Conservation (phyloP, 2,113 vertebrate genomes). For the Amphiprion ocellaris region DNA sequence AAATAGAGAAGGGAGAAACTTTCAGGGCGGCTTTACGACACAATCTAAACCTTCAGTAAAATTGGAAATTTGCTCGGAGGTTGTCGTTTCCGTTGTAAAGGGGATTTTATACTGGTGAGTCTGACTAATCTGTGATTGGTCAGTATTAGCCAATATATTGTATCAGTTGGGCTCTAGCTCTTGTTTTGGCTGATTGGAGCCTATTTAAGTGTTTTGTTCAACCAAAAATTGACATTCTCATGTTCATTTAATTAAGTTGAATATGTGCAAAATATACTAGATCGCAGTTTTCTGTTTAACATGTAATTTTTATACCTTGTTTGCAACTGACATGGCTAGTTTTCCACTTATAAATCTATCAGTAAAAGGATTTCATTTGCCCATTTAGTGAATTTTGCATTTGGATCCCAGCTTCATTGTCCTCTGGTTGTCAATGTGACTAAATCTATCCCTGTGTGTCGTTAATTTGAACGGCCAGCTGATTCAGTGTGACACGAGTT, state of each 20-base stretch:
- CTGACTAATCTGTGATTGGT: too few relatives aligned
- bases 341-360: not conserved
- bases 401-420: not conserved
- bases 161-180: too few relatives aligned
- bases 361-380: not conserved
- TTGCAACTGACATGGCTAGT: not conserved
- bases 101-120: too few relatives aligned
- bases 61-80: too few relatives aligned
- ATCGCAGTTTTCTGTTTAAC: too few relatives aligned
- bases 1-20: too few relatives aligned
- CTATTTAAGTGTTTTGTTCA: not conserved
- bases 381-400: not conserved
- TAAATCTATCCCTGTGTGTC: slow-evolving; percentile 3
- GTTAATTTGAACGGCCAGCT: not conserved
- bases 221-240: not conserved
- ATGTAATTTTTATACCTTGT: not conserved
- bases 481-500: slow-evolving; percentile 9
- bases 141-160: too few relatives aligned
- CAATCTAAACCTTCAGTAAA: too few relatives aligned
- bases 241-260: not conserved
- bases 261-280: too few relatives aligned
- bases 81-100: too few relatives aligned
- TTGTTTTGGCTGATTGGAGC: too few relatives aligned
- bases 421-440: not conserved
- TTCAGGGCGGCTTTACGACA: too few relatives aligned